phyloP scores from a whole-genome alignment of 1,140 invertebrate species.

The Matsumurasca onukii region DNA sequence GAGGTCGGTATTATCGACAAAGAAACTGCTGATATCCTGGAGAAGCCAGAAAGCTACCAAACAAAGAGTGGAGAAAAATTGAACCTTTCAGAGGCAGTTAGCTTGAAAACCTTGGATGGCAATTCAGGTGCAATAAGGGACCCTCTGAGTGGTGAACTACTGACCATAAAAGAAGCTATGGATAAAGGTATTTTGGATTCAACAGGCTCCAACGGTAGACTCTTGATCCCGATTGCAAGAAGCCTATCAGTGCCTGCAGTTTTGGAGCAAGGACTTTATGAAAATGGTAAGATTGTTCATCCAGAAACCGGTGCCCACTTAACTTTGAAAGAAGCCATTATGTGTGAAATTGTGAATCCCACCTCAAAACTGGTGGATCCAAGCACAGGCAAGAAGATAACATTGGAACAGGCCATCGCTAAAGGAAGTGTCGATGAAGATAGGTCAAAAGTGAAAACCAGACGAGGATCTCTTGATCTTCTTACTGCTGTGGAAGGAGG shows the following conservation, averaged over 20 bases:
- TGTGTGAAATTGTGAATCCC: constrained; percentile 84
- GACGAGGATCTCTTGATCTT: constrained; percentile 61
- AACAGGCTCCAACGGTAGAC: constrained; percentile 66
- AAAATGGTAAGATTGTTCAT: constrained; percentile 83
- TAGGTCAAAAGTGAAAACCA: constrained; percentile 67
- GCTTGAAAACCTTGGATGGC: constrained; percentile 71
- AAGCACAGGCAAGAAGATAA: constrained; percentile 60
- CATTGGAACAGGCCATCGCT: constrained; percentile 77
- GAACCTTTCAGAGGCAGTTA: constrained; percentile 73
- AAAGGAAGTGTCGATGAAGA: constrained; percentile 73
- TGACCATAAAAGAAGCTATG: constrained; percentile 83
- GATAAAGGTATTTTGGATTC: constrained; percentile 81
- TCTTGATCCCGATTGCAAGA: constrained; percentile 77
- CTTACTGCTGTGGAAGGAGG: constrained; percentile 63
- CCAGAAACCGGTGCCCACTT: constrained; percentile 80
- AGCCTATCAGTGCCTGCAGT: constrained; percentile 80
- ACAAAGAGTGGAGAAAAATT: constrained; percentile 60
- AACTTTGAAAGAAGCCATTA: constrained; percentile 76
- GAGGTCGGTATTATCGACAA: constrained; percentile 73
- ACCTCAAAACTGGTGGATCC: constrained; percentile 62
- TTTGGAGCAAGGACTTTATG: constrained; percentile 78
- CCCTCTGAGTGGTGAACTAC: constrained; percentile 71
- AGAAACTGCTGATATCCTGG: constrained; percentile 68
- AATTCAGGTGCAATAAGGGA: constrained; percentile 78
- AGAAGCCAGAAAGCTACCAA: constrained; percentile 56